Base-by-base conservation (phyloP, 1,140 invertebrate genomes). In the Drosophila pruinosa region DNA sequence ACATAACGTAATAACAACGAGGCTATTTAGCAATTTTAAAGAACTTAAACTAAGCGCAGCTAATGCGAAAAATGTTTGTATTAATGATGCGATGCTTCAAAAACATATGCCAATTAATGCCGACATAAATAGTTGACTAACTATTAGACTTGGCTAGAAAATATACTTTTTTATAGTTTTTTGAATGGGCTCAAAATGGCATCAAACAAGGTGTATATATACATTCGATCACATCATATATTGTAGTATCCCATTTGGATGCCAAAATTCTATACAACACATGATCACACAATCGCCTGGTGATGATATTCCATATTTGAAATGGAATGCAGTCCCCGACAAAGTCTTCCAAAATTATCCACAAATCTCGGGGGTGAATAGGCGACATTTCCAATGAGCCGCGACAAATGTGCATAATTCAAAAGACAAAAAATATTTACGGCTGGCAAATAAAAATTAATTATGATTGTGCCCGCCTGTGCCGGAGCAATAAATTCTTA, bases 371-470 rank as follows among this genome's bases (percentile, higher is more conserved):
- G 26, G 26, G 15, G 4, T 15, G 10, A n/a, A 28, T 28, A 15
- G 24, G 7, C 14, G 61, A 71, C 68, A 57, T 65, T 43, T 57
- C 72, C 80, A 75, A 83, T 79, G 80, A 76, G 72, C 68, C 56
- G 63, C 50, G 56, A 62, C 56, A 75, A 75, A 56, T 59, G 22
- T 63, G 67, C 45, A 71, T 52, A 70, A 74, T 76, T 67, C 53
- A 76, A 63, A 61, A 73, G 56, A 82, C 56, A 83, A 72, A 19
- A 69, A 79, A 68, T 50, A 59, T 67, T 34, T 59, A 50, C 62
- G 57, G 65, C 72, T 70, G 70, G 39, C 73, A 79, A 56, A 86
- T 82, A 78, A 65, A 88, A 62, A 82, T 86, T 86, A 88, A 86
- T 88, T 86, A 86, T 86, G 62, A 76, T 83, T 79, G 31, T 86